Conservation (phyloP, 2,888 invertebrate species). For the Imbricaverruca yamaguchii region DNA sequence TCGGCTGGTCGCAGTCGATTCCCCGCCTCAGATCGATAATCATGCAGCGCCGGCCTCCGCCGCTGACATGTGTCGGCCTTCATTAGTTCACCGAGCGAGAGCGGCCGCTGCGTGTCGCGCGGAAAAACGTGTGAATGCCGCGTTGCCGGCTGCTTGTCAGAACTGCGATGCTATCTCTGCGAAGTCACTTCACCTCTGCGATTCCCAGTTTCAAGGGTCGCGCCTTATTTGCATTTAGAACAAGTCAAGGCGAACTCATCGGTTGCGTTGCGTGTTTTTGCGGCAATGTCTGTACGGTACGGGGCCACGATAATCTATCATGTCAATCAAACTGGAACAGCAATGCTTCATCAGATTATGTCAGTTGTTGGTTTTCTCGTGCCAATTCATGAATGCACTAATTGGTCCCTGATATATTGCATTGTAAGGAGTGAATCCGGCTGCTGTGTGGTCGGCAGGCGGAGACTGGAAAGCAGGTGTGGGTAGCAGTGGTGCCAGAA, state of each 20-base stretch:
- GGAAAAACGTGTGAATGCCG: conserved; percentile 6
- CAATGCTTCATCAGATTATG: no score
- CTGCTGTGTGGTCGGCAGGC: no score
- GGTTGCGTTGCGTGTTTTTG: neutral
- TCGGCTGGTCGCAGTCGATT: neutral
- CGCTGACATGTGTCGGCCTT: conserved; percentile 2
- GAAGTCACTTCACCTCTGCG: neutral
- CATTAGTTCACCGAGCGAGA: neutral
- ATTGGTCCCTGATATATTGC: no score
- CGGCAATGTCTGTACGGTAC: neutral
- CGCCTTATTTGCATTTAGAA: neutral
- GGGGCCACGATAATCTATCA: neutral
- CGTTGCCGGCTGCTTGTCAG: neutral
- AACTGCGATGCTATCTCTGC: neutral
- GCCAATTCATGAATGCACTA: no score
- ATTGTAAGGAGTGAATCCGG: no score
- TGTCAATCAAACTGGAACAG: neutral
- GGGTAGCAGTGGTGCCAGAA: no score
- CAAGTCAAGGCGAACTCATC: neutral
- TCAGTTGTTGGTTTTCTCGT: no score
- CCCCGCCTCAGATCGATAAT: neutral
- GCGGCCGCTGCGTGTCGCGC: neutral
- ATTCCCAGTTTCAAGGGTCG: neutral
- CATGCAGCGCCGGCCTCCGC: neutral
- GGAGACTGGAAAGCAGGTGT: no score